These are phyloP conservation scores for Eupithecia tripunctaria DNA, from an alignment of 2,888 invertebrate species.

Conservation along the genomic window DNA sequence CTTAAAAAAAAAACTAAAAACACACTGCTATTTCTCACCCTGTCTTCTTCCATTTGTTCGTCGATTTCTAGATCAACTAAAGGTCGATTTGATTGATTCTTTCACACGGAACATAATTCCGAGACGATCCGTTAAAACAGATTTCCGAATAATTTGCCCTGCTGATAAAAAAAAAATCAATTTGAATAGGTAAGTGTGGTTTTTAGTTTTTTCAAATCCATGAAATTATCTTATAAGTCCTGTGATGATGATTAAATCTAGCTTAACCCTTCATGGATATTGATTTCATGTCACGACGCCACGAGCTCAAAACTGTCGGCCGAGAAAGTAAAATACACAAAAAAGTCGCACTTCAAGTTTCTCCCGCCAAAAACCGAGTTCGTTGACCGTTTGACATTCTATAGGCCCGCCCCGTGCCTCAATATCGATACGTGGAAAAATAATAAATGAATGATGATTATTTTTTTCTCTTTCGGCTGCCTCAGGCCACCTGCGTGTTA, in stretches of 20 bases:
- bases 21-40: too few relatives aligned
- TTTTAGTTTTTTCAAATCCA: background rate
- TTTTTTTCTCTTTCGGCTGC: slow-evolving; percentile 37
- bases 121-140: too few relatives aligned
- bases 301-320: slow-evolving; percentile 45
- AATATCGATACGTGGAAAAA: slow-evolving; percentile 50
- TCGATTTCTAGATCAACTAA: too few relatives aligned
- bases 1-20: too few relatives aligned
- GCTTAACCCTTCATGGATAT: slow-evolving; percentile 16
- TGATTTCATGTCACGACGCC: slow-evolving; percentile 47
- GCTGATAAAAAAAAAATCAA: too few relatives aligned
- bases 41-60: too few relatives aligned
- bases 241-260: background rate
- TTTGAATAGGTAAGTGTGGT: too few relatives aligned
- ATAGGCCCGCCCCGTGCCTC: slow-evolving; percentile 54
- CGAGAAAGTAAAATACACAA: slow-evolving; percentile 83
- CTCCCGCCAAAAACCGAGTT: slow-evolving; percentile 81
- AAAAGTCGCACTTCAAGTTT: slow-evolving; percentile 77
- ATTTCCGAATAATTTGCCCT: too few relatives aligned
- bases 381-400: slow-evolving; percentile 82
- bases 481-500: slow-evolving; percentile 44
- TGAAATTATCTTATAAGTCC: too few relatives aligned
- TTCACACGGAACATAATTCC: too few relatives aligned
- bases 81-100: too few relatives aligned
- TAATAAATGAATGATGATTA: slow-evolving; percentile 38